Conservation (phyloP, 2,888 invertebrate genomes). For the Leptinotarsa rubiginosa region DNA sequence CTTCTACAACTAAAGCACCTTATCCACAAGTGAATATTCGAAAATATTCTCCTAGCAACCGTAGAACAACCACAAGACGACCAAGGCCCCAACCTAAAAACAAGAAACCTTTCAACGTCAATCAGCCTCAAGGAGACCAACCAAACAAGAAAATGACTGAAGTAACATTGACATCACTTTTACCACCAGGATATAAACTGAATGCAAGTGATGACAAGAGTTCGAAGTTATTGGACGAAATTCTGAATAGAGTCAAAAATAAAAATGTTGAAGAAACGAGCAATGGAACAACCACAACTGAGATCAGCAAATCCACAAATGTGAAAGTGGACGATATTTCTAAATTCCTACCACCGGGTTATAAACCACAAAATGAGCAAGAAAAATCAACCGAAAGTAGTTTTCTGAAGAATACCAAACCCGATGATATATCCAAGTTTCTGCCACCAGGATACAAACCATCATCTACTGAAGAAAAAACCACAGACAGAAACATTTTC, state of each 20-base stretch:
- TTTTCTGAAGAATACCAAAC: constrained; percentile 53
- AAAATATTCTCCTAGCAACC: constrained; percentile 70
- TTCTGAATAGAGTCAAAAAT: constrained; percentile 48
- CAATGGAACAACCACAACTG: constrained; percentile 32
- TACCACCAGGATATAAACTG: constrained; percentile 66
- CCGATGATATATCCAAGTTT: constrained; percentile 65
- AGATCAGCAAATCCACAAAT: constrained; percentile 50
- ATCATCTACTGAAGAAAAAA: constrained; percentile 43
- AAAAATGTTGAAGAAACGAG: constrained; percentile 24
- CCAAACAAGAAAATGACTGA: constrained; percentile 48
- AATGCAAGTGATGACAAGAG: constrained; percentile 50
- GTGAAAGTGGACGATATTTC: constrained; percentile 47
- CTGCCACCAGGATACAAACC: constrained; percentile 76
- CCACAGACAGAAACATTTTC: constrained; percentile 34
- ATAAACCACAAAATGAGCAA: constrained; percentile 64
- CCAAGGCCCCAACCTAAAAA: constrained; percentile 40
- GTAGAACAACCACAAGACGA: constrained; percentile 57
- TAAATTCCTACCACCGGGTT: constrained; percentile 76
- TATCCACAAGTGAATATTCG: constrained; percentile 74
- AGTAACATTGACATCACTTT: constrained; percentile 61
- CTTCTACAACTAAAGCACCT: constrained; percentile 60
- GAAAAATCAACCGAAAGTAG: constrained; percentile 23
- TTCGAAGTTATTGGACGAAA: constrained; percentile 52
- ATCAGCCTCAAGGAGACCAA: constrained; percentile 60
- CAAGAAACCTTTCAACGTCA: constrained; percentile 43